Base-by-base conservation (phyloP, 2,113 vertebrate species). In the Notarius quadriscutis region DNA sequence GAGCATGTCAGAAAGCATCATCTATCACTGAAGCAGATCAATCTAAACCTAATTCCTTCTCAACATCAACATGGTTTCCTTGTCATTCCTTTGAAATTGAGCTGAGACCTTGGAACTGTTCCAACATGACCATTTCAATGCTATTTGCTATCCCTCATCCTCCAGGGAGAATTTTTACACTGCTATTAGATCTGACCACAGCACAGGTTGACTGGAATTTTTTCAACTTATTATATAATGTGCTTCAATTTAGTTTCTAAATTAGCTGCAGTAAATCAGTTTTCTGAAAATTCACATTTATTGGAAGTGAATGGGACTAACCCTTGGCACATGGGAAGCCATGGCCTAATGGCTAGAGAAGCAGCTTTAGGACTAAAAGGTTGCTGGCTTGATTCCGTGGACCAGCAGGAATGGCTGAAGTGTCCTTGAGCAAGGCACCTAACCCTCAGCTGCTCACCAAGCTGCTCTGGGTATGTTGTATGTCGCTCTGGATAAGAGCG, bases 71-170 rank as follows among this genome's bases (percentile, higher is more conserved):
- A 30, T 25, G 79, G 7, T 71, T 62, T 86, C 72, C 25, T 18
- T 60, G 62, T 89, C 34, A 22, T 78, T 83, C 78, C 0, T 27
- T 84, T 78, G 67, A 83, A 51, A 80, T 91, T 78, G 87, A 77
- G 74, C 87, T 63, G 30, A 60, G 57, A 81, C 84, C 85, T 81
- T 89, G 88, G 86, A 89, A 87, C 77, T 82, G 84, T 87, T 90
- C 69, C 77, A 89, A 63, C 27, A 51, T 91, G 81, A 85, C 85
- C 60, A 58, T 87, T 90, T 60, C 41, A 58, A 74, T 90, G 79
- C 51, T 88, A 85, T 57, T 79, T 79, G 51, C 25, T 27, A 30
- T 17, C 12, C 14, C 15, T 1, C 14, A 2, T 79, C 5, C 77
- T 27, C 53, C 53, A 30, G 4, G 30, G 2, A 57, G 7, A 27